Evolutionary conservation across 1,140 invertebrate genomes (phyloP), one percentile per base, ranked within the genome.

Genomic region (Ips nitidus): DNA sequence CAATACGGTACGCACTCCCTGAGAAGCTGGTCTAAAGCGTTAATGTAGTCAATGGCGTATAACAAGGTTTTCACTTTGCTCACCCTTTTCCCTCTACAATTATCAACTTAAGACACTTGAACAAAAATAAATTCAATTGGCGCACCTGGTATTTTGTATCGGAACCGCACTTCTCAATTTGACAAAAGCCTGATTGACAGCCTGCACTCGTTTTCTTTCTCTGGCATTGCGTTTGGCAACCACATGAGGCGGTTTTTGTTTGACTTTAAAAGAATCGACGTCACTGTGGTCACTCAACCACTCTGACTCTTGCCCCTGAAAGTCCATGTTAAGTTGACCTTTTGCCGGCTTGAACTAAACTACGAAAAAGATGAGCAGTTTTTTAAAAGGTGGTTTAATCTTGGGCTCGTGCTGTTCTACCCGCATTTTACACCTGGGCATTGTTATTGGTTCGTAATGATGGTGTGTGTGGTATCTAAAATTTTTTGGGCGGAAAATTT

Each of bases 161-260:
- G 85, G 85, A 5, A 86, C 80, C 39, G 78, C 80, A 75, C 82
- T 84, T 52, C 84, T 75, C 7, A 86, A 75, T 55, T 79, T 75
- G 1, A 79, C 76, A 74, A 86, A 86, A 4, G 85, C 85, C 43
- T 72, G 75, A 69, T 87, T 87, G 47, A 87, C 85, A 1, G 85
- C 85, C 73, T 87, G 83, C 2, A 87, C 86, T 43, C 85, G 70
- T 50, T 81, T 77, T 65, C 86, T 71, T 75, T 87, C 86, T 41
- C 86, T 76, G 0, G 86, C 85, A 73, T 88, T 88, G 52, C 86
- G 75, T 66, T 80, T 79, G 0, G 83, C 85, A 8, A 87, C 86
- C 41, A 85, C 78, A 68, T 86, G 84, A 1, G 83, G 83, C 73
- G 80, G 78, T 73, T 76, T 78, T 39, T 79, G 72, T 42, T 69